Evolutionary conservation across 2,113 vertebrate species (phyloP), one percentile per base, ranked within the genome.

Genomic region (Coptodon bakossiorum): DNA sequence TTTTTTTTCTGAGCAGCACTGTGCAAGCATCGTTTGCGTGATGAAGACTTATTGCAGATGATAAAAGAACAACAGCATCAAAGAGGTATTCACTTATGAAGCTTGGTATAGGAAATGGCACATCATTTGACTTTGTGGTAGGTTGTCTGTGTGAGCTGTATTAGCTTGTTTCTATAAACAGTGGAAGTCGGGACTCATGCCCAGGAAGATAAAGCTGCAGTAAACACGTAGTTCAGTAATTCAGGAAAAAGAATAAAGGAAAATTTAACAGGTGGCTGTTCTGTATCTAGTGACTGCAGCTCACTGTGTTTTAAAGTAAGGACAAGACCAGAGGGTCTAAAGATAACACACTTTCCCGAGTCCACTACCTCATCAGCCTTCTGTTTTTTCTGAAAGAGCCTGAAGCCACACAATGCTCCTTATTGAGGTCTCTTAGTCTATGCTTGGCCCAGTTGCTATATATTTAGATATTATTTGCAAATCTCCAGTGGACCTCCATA

Each of bases 401-500:
- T 40, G 11, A 5, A 89, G 71, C 71, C 31, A 29, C 54, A 81
- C 54, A 61, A 24, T 31, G 73, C 40, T 79, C 78, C 57, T 82
- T 63, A 79, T 86, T 87, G 34, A 82, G 68, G 76, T 80, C 86
- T 86, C 63, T 9, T 71, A 38, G 57, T 78, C 73, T 78, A 52
- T n/a, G 45, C 45, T 9, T 87, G 83, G 61, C 71, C 83, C 48
- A 76, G 27, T 88, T 91, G 31, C 38, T 88, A 8, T 83, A 84
- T 83, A 85, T 89, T 92, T 86, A 73, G 86, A 82, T 61, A 53
- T 61, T 89, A 83, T 93, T 84, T 95, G 80, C 86, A 92, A 87
- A 85, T 87, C 84, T 90, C 86, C 27, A 71, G 56, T 2, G 78
- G 31, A 83, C 63, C 31, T 48, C 9, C 6, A 27, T 34, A 86